Percentiles rank a stretch among this genome's conserved stretches.
phyloP scores from a whole-genome alignment of 2,113 vertebrate genomes.

The Morone chrysops region DNA sequence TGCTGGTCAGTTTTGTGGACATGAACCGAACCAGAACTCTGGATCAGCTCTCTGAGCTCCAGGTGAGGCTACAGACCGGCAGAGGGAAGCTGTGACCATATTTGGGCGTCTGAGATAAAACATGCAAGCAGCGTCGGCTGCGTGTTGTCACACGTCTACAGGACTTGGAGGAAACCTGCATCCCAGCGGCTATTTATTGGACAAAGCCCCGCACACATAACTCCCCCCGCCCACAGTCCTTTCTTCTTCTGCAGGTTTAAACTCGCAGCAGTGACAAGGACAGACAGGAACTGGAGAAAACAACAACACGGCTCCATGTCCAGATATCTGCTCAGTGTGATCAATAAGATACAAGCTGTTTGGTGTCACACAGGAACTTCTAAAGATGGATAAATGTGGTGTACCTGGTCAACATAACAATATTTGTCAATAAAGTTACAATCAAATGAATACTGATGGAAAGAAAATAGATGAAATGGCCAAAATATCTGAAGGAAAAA shows the following conservation, averaged over 20 bases:
- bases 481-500: too few species aligned
- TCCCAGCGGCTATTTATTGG: not conserved
- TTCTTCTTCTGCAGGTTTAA: slow-evolving; percentile 43
- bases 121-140: not conserved
- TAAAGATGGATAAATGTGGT: too few species aligned
- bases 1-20: too few species aligned
- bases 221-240: not conserved
- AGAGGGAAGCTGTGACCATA: not conserved
- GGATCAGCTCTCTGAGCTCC: not conserved
- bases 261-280: slow-evolving; percentile 25
- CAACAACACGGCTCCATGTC: too few species aligned
- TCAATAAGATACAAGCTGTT: too few species aligned
- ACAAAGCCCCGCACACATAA: not conserved
- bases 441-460: too few species aligned
- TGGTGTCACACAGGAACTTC: too few species aligned
- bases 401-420: too few species aligned
- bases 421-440: too few species aligned
- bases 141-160: slow-evolving; percentile 48
- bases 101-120: not conserved
- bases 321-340: too few species aligned
- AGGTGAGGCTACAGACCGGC: not conserved
- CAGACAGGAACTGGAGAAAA: not conserved
- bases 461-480: too few species aligned
- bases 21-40: not conserved
- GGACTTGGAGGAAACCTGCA: too few species aligned